phyloP scores from a whole-genome alignment of 2,888 invertebrate genomes.

The Dynastes tityus region DNA sequence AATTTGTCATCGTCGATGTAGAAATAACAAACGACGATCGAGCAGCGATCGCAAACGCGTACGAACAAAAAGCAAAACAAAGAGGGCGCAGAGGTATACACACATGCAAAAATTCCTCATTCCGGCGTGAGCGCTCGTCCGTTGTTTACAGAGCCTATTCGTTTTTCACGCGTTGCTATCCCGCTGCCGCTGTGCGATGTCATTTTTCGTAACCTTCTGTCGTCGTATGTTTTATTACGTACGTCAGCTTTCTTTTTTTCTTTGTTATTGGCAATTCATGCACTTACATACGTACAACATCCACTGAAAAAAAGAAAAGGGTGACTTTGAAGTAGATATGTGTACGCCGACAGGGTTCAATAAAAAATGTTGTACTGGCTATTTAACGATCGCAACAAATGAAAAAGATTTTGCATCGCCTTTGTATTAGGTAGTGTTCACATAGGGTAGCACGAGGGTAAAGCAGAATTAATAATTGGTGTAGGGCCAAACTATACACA shows the following conservation, averaged over 20 bases:
- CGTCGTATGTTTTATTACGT: not conserved
- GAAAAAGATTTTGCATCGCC: too few species aligned
- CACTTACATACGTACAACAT: too few species aligned
- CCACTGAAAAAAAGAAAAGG: too few species aligned
- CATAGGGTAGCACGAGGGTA: too few species aligned
- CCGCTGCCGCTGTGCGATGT: not conserved
- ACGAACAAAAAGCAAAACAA: constrained; percentile 18
- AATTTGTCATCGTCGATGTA: constrained; percentile 19
- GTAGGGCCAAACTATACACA: too few species aligned
- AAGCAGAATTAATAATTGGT: too few species aligned
- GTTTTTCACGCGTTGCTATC: not conserved
- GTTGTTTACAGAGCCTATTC: not conserved
- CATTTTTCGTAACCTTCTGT: not conserved
- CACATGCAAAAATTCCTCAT: not conserved
- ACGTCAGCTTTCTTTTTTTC: not conserved
- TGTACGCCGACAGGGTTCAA: too few species aligned
- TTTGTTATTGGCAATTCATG: not conserved
- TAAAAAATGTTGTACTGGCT: too few species aligned
- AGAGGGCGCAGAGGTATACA: not conserved
- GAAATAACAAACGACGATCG: constrained; percentile 10
- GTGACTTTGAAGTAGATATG: too few species aligned
- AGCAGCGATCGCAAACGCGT: not conserved
- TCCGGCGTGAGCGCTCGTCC: not conserved
- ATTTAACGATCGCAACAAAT: too few species aligned
- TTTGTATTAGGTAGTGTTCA: too few species aligned